Evolutionary conservation across 2,888 invertebrate species (phyloP).

Genomic region (Thelaira solivaga): DNA sequence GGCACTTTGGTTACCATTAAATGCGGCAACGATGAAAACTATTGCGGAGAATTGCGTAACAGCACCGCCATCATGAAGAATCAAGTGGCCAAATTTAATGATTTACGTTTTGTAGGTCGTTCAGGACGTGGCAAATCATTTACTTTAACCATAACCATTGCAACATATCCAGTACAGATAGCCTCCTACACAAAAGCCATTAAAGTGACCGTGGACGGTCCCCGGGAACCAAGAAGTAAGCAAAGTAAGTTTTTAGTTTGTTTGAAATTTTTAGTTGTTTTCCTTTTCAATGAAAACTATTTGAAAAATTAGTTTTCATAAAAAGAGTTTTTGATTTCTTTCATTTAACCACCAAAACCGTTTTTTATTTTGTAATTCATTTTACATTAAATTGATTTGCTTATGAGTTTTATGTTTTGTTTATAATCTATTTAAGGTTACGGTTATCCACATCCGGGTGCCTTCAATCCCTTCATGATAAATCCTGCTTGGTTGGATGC

Average conservation of each 20-base stretch:
- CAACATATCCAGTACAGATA: slow-evolving; percentile 85
- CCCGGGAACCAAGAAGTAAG: slow-evolving; percentile 96
- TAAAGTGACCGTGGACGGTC: slow-evolving; percentile 99
- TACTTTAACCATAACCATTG: slow-evolving; percentile 94
- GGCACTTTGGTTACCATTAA: slow-evolving; percentile 95
- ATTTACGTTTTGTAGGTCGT: slow-evolving; percentile 97
- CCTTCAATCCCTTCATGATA: slow-evolving; percentile 87
- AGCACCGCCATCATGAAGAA: slow-evolving; percentile 97
- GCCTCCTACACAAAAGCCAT: slow-evolving; percentile 97
- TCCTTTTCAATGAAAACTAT: slow-evolving; percentile 27
- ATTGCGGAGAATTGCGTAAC: slow-evolving; percentile 95
- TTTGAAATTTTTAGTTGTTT: slow-evolving; percentile 57
- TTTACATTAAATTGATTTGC: slow-evolving; percentile 13
- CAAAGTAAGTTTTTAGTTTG: slow-evolving; percentile 88
- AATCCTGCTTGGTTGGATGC: slow-evolving; percentile 92
- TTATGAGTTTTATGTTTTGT: slow-evolving; percentile 30
- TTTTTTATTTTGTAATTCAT: slow-evolving; percentile 11
- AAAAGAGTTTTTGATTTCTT: slow-evolving; percentile 16
- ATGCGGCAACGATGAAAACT: slow-evolving; percentile 99
- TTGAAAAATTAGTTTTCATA: slow-evolving; percentile 13
- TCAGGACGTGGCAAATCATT: slow-evolving; percentile 98
- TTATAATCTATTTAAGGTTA: slow-evolving; percentile 80
- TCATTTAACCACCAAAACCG: slow-evolving; percentile 3
- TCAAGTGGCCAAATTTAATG: slow-evolving; percentile 98
- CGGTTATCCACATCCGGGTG: slow-evolving; percentile 87